These are phyloP conservation scores for Halocynthia aurantium DNA, from an alignment of 23 tunicate genomes.

Conservation along the genomic window DNA sequence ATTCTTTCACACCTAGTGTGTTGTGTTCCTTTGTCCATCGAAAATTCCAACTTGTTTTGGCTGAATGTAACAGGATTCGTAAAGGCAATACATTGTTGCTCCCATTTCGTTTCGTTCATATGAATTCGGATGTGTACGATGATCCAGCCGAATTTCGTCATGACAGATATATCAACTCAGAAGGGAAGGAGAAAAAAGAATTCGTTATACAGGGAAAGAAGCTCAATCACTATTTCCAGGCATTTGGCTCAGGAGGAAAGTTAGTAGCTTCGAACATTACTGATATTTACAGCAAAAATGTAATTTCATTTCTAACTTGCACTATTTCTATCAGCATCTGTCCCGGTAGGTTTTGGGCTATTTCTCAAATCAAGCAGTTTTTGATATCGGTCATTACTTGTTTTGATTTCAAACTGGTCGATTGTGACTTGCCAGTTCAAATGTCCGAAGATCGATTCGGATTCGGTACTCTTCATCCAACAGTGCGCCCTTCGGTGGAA, in stretches of 20 bases:
- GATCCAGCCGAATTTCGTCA: slow-evolving; percentile 11
- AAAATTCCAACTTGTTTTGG: too few species aligned
- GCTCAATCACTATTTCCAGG: slow-evolving; percentile 4
- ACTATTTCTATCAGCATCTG: slow-evolving; percentile 2
- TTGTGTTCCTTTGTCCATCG: too few species aligned
- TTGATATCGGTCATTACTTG: not conserved
- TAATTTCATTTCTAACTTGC: too few species aligned
- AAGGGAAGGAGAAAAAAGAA: slow-evolving; percentile 10
- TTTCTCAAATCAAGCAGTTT: slow-evolving; percentile 20
- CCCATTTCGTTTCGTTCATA: slow-evolving; percentile 2
- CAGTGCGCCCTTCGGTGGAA: not conserved
- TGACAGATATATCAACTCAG: slow-evolving; percentile 15
- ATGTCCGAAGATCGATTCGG: not conserved
- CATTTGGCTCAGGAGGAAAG: slow-evolving; percentile 15
- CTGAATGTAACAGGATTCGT: slow-evolving; percentile 10
- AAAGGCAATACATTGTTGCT: slow-evolving; percentile 13
- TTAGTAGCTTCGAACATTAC: not conserved
- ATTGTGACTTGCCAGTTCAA: not conserved
- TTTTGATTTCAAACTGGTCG: slow-evolving; percentile 9
- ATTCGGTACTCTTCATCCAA: slow-evolving; percentile 15
- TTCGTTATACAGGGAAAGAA: slow-evolving; percentile 8
- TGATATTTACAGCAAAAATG: too few species aligned
- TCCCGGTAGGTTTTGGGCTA: slow-evolving; percentile 22
- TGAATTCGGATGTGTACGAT: slow-evolving; percentile 3
- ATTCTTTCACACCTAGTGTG: too few species aligned